Evolutionary conservation across 1,140 invertebrate species (phyloP), one percentile per base, ranked within the genome.

Genomic region (Microplitis mediator): DNA sequence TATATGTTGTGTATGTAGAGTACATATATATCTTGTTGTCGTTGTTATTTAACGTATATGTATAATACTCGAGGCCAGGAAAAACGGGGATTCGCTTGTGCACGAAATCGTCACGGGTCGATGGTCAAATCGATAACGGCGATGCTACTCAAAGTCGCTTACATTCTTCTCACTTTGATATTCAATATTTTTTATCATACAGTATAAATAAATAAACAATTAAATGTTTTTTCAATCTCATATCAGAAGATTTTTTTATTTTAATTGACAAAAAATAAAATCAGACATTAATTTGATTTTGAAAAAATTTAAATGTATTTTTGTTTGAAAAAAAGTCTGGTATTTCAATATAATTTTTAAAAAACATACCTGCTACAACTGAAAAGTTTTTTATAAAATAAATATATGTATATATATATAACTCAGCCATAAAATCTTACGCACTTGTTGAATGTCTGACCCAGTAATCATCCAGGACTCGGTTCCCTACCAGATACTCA

Each of bases 61-160:
- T 60, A 56, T 11, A 60, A 58, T 69, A 56, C 60, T 36, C 23
- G 51, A 54, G 66, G 66, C 16, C 66, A 34, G 14, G 67, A 14
- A 52, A 60, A 60, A 68, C 66, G 52, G 23, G 67, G 36, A 60
- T 69, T 35, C 67, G 56, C 54, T 69, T 56, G 54, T 69, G 67
- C 67, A 69, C 67, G 67, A 69, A 69, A 60, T 61, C 67, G 56
- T 69, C 56, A 69, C 67, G 56, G 67, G 67, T 69, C 67, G 67
- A 69, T 69, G 67, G 67, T 69, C 67, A 69, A 69, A 69, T 69
- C 67, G 67, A 69, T 69, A 69, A 69, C 54, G 60, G 23, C 67
- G 52, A 16, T 14, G 52, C 8, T 6, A 45, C 52, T 56, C 52
- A 56, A 56, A 56, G 52, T 56, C 52, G 52, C 16, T 14, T 23